Evolutionary conservation across 2,113 vertebrate genomes (phyloP), one percentile per base, ranked within the genome.

Genomic region (Silurus meridionalis): DNA sequence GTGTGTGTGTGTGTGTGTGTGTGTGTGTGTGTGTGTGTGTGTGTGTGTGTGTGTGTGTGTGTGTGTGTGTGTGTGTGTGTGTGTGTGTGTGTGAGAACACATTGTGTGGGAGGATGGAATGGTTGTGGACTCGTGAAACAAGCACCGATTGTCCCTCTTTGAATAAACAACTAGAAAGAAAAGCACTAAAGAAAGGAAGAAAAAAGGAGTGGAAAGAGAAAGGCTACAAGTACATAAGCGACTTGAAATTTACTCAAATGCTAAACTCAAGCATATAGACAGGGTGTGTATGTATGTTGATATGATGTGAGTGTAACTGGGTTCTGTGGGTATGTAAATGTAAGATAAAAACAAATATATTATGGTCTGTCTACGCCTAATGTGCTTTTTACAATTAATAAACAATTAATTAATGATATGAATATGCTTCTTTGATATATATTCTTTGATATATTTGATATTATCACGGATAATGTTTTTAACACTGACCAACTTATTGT

Each of bases 71-170:
- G 58, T 89, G 81, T 86, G 58, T 88, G 74, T 80, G 64, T 86
- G 66, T 72, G 48, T 52, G 79, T 85, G 67, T 82, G 63, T 77
- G 86, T 53, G 66, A 57, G 78, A 58, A n/a, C 7, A n/a, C 46
- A 83, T 83, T 72, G 60, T 83, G 52, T 85, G 77, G 69, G 75
- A 25, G 63, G 48, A 67, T 9, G 69, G 63, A 61, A 80, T 77
- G 63, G 84, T 57, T 67, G 2, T 80, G 84, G 48, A 79, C 64
- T 85, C 83, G 23, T 79, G 83, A 58, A 85, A 89, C 88, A 89
- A 89, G 82, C 55, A 55, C 64, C 77, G 82, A 87, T 89, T 89
- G 85, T 87, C 48, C 37, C 25, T 55, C n/a, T 72, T 71, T 52
- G 28, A 61, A 71, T 60, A 80, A 74, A 80, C 11, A 71, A 67